Conservation (phyloP, 2,797 vertebrate genomes). For the Hafferia zeledoni region DNA sequence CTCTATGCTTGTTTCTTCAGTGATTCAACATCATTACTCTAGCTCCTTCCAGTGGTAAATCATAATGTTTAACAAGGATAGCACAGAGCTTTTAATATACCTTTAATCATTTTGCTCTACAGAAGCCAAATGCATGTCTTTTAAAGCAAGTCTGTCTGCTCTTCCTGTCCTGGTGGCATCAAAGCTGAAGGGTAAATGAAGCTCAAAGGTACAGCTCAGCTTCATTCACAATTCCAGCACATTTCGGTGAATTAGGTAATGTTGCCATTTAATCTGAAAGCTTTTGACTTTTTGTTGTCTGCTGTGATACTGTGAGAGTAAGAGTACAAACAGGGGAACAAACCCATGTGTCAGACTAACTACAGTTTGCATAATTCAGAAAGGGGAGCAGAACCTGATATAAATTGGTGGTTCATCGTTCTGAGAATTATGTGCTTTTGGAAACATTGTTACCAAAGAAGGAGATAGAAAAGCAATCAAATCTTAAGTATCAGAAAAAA, state of each 20-base stretch:
- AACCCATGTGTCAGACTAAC: background rate
- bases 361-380: background rate
- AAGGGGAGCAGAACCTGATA: background rate
- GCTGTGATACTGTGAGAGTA: background rate
- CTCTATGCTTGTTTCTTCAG: background rate
- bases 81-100: background rate
- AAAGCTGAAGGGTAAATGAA: background rate
- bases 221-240: background rate
- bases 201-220: background rate
- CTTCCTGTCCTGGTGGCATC: background rate
- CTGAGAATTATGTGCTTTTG: background rate
- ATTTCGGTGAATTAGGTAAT: background rate
- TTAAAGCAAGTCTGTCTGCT: background rate
- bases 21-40: slow-evolving; percentile 75
- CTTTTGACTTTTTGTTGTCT: background rate
- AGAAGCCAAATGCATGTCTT: background rate
- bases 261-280: background rate
- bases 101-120: slow-evolving; percentile 9
- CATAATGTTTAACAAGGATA: slow-evolving; percentile 45
- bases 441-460: slow-evolving; percentile 44
- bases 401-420: slow-evolving; percentile 17
- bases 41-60: slow-evolving; percentile 83
- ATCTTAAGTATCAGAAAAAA: slow-evolving; percentile 6
- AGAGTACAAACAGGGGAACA: background rate
- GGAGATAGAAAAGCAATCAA: slow-evolving; percentile 29